Evolutionary conservation across 2,888 invertebrate species (phyloP), one percentile per base, ranked within the genome.

Genomic region (Drosophila emarginata): DNA sequence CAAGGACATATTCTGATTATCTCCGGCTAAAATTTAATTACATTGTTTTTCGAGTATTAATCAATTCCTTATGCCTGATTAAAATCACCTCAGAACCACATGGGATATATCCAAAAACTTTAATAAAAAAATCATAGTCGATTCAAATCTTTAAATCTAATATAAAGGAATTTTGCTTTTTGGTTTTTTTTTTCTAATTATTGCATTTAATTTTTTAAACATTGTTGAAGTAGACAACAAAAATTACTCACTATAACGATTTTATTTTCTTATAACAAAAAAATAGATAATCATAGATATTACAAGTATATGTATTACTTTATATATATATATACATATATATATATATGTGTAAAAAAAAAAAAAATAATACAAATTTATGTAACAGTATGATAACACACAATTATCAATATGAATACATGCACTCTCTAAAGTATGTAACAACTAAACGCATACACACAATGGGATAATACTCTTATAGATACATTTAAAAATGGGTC

Each of bases 401-500:
- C 64, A 54, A 61, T 67, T 61, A 68, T 57, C 61, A 73, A 68
- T 63, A 63, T 67, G 54, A 15, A 64, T 61, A 70, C 65, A 52
- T 37, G 18, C 53, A 70, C 70, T 57, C 72, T 53, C 70, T 75
- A 62, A 67, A 58, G 57, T 53, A 62, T 45, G 50, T 73, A 77
- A 62, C 62, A 58, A 67, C 56, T 53, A 51, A 63, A 60, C 67
- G 60, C 58, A 79, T 67, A 67, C 62, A 76, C 54, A 73, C 68
- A 79, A 72, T 76, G 66, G 54, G 56, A 75, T 86, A 86, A 86
- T 80, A 81, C 86, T 86, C 79, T 78, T 72, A 80, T 32, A 58
- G 56, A 66, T 57, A 67, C 50, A 39, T 53, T 74, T 60, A 76
- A 67, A 76, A 74, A 70, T 68, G 61, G 58, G 63, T 68, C 56